A percentile compares a stretch with the other conserved stretches of the same genome.
Evolutionary conservation across 2,113 vertebrate species (phyloP).

Genomic region (Columbina picui): DNA sequence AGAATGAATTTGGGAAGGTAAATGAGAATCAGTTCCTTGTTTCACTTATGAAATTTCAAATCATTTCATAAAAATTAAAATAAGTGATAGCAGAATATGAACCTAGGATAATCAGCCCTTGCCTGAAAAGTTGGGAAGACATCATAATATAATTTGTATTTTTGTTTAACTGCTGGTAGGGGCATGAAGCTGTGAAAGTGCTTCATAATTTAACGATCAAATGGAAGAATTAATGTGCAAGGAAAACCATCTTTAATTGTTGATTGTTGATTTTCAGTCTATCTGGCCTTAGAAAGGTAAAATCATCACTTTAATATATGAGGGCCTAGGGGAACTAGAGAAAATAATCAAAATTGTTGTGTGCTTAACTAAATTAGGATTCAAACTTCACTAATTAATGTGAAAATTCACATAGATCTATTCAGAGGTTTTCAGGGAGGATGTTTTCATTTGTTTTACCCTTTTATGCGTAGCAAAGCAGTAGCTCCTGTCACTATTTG

Average conservation of each 20-base stretch:
- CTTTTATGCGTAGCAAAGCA: conserved; percentile 20
- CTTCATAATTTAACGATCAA: neutral
- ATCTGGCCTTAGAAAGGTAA: neutral
- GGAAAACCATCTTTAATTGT: neutral
- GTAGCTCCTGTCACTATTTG: conserved; percentile 23
- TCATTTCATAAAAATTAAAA: neutral
- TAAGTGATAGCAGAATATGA: neutral
- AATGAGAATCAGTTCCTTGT: neutral
- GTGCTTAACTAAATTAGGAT: neutral
- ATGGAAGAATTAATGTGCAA: neutral
- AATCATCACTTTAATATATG: neutral
- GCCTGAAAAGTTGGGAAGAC: neutral
- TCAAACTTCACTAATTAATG: neutral
- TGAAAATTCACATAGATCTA: neutral
- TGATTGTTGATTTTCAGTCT: neutral
- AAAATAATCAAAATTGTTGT: neutral
- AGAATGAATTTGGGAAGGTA: neutral
- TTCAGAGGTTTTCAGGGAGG: neutral
- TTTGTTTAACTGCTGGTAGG: neutral
- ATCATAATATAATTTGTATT: neutral
- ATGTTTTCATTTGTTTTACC: conserved; percentile 38
- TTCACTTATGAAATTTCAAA: neutral
- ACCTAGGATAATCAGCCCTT: neutral
- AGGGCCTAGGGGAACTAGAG: neutral
- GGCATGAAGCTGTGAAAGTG: neutral